phyloP scores from a whole-genome alignment of 2,888 invertebrate species.

The Pandemis heparana region DNA sequence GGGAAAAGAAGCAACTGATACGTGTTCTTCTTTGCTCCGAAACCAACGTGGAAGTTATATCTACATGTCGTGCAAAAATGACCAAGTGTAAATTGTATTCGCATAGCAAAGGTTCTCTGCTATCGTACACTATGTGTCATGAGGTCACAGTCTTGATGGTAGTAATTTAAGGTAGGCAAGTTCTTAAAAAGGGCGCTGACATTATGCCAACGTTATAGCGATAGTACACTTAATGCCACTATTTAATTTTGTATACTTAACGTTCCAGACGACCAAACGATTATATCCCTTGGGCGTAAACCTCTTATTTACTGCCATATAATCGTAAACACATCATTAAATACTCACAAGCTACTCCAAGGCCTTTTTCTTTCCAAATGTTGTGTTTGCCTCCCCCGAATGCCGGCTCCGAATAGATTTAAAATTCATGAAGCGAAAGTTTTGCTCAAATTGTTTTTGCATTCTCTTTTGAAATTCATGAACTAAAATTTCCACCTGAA shows the following conservation, averaged over 20 bases:
- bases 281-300: background rate
- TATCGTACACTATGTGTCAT: too few species aligned
- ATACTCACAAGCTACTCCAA: background rate
- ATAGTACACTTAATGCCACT: background rate
- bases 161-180: too few species aligned
- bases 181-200: too few species aligned
- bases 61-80: too few species aligned
- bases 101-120: too few species aligned
- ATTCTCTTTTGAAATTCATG: conserved; percentile 37
- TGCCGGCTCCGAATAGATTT: conserved; percentile 15
- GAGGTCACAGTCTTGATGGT: too few species aligned
- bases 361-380: background rate
- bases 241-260: background rate
- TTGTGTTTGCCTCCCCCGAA: conserved; percentile 21
- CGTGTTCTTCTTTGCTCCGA: too few species aligned
- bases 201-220: background rate
- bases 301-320: conserved; percentile 2
- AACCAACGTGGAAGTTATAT: too few species aligned
- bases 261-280: background rate
- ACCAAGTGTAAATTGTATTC: too few species aligned
- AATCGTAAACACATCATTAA: conserved; percentile 11
- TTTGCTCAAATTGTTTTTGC: conserved; percentile 36
- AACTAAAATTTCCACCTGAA: conserved; percentile 36
- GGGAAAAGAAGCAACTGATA: too few species aligned
- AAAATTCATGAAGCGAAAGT: conserved; percentile 41